Conservation (phyloP, 2,113 vertebrate species). For the Tonatia bakeri region DNA sequence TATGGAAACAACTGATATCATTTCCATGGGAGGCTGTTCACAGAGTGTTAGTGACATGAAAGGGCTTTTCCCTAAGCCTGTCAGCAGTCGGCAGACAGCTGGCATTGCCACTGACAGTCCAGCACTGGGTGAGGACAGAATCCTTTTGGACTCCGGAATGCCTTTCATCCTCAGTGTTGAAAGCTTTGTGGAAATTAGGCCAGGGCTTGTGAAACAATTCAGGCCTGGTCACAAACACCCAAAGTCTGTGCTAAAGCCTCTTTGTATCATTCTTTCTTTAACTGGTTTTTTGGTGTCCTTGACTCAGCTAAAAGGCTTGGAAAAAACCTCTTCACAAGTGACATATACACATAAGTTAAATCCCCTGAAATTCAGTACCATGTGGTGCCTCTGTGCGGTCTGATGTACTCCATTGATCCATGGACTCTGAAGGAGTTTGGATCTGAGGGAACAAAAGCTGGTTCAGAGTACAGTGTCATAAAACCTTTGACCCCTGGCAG, state of each 20-base stretch:
- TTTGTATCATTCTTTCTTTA: not conserved
- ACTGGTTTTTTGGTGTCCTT: not conserved
- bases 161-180: conserved; percentile 28
- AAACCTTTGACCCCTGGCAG: not conserved
- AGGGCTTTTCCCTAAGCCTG: not conserved
- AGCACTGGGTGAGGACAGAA: not conserved
- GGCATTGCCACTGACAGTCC: not conserved
- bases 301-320: conserved; percentile 2
- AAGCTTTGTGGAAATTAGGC: conserved; percentile 32
- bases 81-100: not conserved
- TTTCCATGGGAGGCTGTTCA: not conserved
- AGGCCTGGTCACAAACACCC: not conserved
- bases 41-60: not conserved
- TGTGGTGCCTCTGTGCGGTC: not conserved
- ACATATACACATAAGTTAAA: conserved; percentile 30
- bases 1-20: not conserved
- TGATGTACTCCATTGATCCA: not conserved
- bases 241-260: not conserved
- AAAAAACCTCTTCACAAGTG: not conserved
- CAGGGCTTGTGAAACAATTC: conserved; percentile 34
- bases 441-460: not conserved
- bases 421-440: not conserved
- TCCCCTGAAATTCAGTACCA: not conserved
- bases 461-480: not conserved
- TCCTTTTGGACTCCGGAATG: conserved; percentile 33